Conservation (phyloP, 2,113 vertebrate genomes). For the Stegostoma tigrinum region DNA sequence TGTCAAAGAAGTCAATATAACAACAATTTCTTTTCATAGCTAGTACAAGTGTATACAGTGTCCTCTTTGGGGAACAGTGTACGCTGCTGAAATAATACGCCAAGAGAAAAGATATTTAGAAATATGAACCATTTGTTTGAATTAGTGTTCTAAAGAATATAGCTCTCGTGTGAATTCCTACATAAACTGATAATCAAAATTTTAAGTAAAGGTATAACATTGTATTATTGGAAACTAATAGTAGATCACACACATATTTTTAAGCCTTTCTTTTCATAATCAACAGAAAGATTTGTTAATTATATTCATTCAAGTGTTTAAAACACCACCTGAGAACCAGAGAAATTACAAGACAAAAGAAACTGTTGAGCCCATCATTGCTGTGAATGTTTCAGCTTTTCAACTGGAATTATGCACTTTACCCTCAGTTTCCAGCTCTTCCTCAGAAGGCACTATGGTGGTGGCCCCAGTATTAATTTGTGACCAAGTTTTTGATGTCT, state of each 20-base stretch:
- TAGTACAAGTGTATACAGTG: background rate
- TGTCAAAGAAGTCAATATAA: background rate
- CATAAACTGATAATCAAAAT: background rate
- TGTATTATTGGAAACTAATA: background rate
- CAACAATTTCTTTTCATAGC: background rate
- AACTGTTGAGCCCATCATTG: background rate
- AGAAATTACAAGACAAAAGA: background rate
- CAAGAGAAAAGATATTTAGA: background rate
- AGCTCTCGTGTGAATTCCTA: background rate
- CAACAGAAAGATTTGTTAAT: conserved; percentile 9
- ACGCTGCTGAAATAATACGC: background rate
- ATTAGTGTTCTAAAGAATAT: background rate
- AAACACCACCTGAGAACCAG: background rate
- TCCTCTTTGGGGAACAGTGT: background rate
- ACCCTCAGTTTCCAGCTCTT: background rate
- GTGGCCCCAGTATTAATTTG: background rate
- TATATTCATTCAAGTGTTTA: background rate
- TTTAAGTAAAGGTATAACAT: conserved; percentile 16
- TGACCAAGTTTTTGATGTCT: background rate
- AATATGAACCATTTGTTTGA: background rate
- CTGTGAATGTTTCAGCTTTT: background rate
- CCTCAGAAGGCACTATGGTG: background rate
- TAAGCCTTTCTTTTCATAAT: conserved; percentile 15
- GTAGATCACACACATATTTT: background rate
- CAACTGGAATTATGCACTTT: background rate